Evolutionary conservation across 2,797 vertebrate species (phyloP).

Genomic region (Rhincodon typus): DNA sequence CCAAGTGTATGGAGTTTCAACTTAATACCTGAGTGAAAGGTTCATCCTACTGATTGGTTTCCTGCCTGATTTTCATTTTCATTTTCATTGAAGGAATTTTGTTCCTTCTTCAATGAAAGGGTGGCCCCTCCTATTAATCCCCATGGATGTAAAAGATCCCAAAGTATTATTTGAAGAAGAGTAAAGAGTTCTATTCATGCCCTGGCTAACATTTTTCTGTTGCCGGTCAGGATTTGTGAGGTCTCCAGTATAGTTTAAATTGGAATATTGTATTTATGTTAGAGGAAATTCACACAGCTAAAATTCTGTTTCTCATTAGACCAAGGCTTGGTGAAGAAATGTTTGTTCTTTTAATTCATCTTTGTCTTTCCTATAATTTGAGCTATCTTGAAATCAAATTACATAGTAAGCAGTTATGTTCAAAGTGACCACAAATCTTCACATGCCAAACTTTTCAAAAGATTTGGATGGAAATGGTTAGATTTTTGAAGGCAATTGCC

Average conservation of each 20-base stretch:
- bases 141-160: not conserved
- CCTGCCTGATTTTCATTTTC: not conserved
- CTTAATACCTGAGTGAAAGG: not conserved
- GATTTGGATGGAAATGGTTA: not conserved
- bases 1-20: not conserved
- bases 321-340: not conserved
- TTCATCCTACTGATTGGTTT: not conserved
- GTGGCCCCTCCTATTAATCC: not conserved
- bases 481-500: not conserved
- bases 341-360: not conserved
- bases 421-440: not conserved
- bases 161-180: not conserved
- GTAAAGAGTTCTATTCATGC: not conserved
- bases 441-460: slow-evolving; percentile 1
- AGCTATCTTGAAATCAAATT: not conserved
- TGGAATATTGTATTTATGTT: not conserved
- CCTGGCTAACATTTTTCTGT: not conserved
- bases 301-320: not conserved
- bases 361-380: not conserved
- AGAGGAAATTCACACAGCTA: not conserved
- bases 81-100: no score
- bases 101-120: no score
- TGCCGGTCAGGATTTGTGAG: not conserved
- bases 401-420: not conserved
- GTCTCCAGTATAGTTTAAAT: no score